phyloP scores from a whole-genome alignment of 2,888 invertebrate genomes.

The Mythimna loreyi region DNA sequence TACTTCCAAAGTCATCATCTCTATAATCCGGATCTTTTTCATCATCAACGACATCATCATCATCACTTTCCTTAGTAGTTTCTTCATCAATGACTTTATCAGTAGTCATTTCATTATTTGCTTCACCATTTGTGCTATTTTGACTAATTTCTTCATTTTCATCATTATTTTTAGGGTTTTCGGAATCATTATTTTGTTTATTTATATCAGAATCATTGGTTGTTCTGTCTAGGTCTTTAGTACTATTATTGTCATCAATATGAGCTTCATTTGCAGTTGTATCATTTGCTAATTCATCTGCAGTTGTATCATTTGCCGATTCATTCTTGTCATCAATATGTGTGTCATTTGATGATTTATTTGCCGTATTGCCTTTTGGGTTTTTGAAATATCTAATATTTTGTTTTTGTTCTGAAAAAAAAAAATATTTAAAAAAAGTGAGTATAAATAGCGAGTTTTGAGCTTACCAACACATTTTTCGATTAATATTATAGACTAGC shows the following conservation, averaged over 20 bases:
- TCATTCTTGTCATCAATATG: neutral
- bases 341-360: neutral
- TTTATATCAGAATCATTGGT: constrained; percentile 6
- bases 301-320: too few relatives aligned
- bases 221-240: constrained; percentile 6
- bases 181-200: neutral
- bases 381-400: constrained; percentile 57
- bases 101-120: constrained; percentile 26
- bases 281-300: neutral
- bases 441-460: too few relatives aligned
- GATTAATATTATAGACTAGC: too few relatives aligned
- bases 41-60: constrained; percentile 28
- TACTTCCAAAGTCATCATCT: constrained; percentile 21
- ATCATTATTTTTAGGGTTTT: constrained; percentile 16
- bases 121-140: constrained; percentile 19
- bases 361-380: constrained; percentile 12
- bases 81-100: neutral
- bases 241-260: constrained; percentile 17
- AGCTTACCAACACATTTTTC: too few relatives aligned
- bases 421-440: neutral
- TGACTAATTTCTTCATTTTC: constrained; percentile 19
- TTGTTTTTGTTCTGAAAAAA: constrained; percentile 45
- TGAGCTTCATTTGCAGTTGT: too few relatives aligned
- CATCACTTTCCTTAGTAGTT: neutral
- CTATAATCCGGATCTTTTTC: constrained; percentile 28